A percentile compares a stretch with the other conserved stretches of the same genome.
phyloP scores from a whole-genome alignment of 2,888 invertebrate species.

The Tholera decimalis region DNA sequence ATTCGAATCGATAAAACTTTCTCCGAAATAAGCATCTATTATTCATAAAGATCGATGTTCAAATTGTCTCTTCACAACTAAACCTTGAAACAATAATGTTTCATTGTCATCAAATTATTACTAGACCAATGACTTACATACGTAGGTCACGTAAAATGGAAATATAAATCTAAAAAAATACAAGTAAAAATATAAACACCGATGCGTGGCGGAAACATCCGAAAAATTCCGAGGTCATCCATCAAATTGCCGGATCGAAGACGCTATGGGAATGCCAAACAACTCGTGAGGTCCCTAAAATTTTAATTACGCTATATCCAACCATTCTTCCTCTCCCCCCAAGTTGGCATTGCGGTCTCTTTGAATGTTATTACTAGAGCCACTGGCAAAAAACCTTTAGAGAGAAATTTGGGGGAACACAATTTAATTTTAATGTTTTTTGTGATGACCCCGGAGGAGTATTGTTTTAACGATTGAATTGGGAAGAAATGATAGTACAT shows the following conservation, averaged over 20 bases:
- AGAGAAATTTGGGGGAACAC: conserved; percentile 60
- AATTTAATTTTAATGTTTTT: conserved; percentile 68
- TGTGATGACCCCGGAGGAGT: conserved; percentile 47
- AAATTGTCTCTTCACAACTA: conserved; percentile 31
- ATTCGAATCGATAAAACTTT: not conserved
- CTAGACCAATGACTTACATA: too few relatives aligned
- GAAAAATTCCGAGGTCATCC: conserved; percentile 67
- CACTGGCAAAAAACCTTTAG: conserved; percentile 63
- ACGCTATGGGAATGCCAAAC: conserved; percentile 68
- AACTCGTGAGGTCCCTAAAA: conserved; percentile 73
- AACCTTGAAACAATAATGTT: conserved; percentile 8
- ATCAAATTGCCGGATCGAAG: conserved; percentile 62
- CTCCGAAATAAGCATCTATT: conserved; percentile 4
- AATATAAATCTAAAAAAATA: conserved; percentile 53
- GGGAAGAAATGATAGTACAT: conserved; percentile 14
- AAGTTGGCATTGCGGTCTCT: conserved; percentile 65
- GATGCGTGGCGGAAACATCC: conserved; percentile 57
- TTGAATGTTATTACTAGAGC: conserved; percentile 69
- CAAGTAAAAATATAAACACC: conserved; percentile 51
- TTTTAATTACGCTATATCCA: conserved; percentile 78
- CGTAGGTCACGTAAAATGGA: too few relatives aligned
- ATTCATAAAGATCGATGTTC: conserved; percentile 7
- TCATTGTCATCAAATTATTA: conserved; percentile 6
- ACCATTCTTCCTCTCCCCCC: conserved; percentile 65
- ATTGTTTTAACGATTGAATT: conserved; percentile 50